phyloP scores from a whole-genome alignment of 2,888 invertebrate genomes.

The Lymantria dispar region DNA sequence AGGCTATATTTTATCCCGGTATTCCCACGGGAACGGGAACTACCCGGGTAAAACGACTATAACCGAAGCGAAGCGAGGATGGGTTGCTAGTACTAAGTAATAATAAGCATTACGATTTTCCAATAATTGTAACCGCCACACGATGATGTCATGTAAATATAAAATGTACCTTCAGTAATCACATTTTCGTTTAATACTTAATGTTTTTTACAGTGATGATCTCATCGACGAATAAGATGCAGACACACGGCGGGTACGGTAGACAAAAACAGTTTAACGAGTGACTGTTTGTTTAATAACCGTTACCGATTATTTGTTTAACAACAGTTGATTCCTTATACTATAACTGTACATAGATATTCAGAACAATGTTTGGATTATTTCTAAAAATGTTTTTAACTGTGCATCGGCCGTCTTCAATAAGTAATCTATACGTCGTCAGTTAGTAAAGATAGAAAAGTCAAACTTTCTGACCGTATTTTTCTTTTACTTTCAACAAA shows the following conservation, averaged over 20 bases:
- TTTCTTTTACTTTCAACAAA: no score
- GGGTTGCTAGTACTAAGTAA: conserved; percentile 10
- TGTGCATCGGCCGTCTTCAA: no score
- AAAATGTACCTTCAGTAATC: neutral
- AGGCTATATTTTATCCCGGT: no score
- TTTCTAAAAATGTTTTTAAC: conserved; percentile 5
- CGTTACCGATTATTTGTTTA: conserved; percentile 18
- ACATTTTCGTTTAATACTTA: neutral
- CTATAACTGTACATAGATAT: conserved; percentile 6
- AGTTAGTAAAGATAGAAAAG: no score
- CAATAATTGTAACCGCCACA: conserved; percentile 14
- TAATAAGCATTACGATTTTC: conserved; percentile 14
- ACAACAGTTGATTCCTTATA: conserved; percentile 14
- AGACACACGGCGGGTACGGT: conserved; percentile 3
- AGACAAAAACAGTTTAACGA: conserved; percentile 22
- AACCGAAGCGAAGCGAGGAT: no score
- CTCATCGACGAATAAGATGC: conserved; percentile 13
- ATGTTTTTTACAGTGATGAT: conserved; percentile 17
- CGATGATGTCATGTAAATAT: conserved; percentile 15
- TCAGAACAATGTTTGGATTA: conserved; percentile 11
- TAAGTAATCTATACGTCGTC: no score
- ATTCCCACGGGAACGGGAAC: no score
- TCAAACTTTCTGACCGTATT: no score
- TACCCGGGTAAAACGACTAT: no score
- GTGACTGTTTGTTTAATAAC: conserved; percentile 23